Conservation (phyloP, 2,888 invertebrate genomes). For the Drosophila meridionalis region DNA sequence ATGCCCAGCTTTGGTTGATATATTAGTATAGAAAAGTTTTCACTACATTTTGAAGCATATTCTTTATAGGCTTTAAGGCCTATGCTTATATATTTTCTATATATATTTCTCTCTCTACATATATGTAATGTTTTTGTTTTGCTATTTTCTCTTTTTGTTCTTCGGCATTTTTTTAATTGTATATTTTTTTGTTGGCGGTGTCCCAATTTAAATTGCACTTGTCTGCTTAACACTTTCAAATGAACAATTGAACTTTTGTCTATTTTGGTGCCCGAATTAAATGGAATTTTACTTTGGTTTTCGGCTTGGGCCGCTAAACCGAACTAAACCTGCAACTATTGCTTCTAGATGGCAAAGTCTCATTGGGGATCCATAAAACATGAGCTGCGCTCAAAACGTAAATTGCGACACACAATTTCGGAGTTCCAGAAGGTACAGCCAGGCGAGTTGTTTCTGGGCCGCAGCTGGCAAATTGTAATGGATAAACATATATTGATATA, state of each 20-base stretch:
- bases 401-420: slow-evolving; percentile 31
- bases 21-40: background rate
- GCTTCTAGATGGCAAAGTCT: slow-evolving; percentile 51
- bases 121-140: background rate
- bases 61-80: background rate
- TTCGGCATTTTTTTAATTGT: background rate
- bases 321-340: slow-evolving; percentile 34
- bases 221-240: slow-evolving; percentile 51
- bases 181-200: slow-evolving; percentile 23
- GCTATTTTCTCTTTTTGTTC: slow-evolving; percentile 3
- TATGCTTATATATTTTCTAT: background rate
- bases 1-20: background rate
- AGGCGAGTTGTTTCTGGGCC: slow-evolving; percentile 28
- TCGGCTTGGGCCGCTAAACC: slow-evolving; percentile 7
- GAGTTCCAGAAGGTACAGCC: slow-evolving; percentile 9
- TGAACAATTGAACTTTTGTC: slow-evolving; percentile 56
- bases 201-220: slow-evolving; percentile 48
- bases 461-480: slow-evolving; percentile 36
- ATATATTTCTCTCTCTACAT: background rate
- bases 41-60: background rate
- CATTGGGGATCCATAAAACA: slow-evolving; percentile 51
- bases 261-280: slow-evolving; percentile 39
- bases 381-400: slow-evolving; percentile 31
- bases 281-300: slow-evolving; percentile 29
- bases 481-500: background rate